phyloP scores from a whole-genome alignment of 2,888 invertebrate species.

The Phyllotreta cruciferae region DNA sequence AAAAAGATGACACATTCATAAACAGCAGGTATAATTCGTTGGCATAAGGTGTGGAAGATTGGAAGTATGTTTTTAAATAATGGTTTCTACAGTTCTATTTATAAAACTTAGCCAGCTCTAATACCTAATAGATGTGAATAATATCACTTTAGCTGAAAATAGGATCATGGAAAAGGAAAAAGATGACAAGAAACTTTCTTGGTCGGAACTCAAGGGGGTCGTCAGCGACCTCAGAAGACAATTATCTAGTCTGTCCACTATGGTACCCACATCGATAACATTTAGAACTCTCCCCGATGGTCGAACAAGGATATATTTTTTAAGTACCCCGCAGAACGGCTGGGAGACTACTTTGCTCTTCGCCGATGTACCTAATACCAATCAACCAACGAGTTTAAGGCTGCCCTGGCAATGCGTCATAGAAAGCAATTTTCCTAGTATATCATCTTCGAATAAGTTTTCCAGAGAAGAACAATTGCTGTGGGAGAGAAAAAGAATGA shows the following conservation, averaged over 20 bases:
- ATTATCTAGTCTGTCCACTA: constrained; percentile 77
- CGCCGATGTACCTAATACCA: constrained; percentile 78
- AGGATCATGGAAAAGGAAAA: constrained; percentile 44
- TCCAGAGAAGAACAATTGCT: constrained; percentile 90
- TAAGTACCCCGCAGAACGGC: constrained; percentile 85
- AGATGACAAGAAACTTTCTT: constrained; percentile 62
- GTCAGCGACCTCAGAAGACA: constrained; percentile 83
- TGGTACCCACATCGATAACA: constrained; percentile 83
- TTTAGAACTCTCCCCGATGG: constrained; percentile 82
- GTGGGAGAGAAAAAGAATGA: constrained; percentile 89
- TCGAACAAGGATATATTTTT: constrained; percentile 85
- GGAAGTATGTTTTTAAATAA: constrained; percentile 27
- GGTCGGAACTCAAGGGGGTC: constrained; percentile 81
- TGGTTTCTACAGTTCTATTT: constrained; percentile 36
- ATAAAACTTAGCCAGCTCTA: constrained; percentile 38
- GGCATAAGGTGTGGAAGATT: constrained; percentile 9
- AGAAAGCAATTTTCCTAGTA: constrained; percentile 76
- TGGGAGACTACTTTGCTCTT: constrained; percentile 91
- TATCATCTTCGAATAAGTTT: constrained; percentile 66
- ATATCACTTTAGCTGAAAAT: constrained; percentile 31
- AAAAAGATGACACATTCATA: constrained; percentile 18
- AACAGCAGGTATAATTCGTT: constrained; percentile 10
- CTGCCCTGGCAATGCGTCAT: constrained; percentile 83
- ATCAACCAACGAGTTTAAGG: constrained; percentile 62
- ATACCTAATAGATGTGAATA: constrained; percentile 42